Base-by-base conservation (phyloP, 2,113 vertebrate species). In the Poeciliopsis retropinna region DNA sequence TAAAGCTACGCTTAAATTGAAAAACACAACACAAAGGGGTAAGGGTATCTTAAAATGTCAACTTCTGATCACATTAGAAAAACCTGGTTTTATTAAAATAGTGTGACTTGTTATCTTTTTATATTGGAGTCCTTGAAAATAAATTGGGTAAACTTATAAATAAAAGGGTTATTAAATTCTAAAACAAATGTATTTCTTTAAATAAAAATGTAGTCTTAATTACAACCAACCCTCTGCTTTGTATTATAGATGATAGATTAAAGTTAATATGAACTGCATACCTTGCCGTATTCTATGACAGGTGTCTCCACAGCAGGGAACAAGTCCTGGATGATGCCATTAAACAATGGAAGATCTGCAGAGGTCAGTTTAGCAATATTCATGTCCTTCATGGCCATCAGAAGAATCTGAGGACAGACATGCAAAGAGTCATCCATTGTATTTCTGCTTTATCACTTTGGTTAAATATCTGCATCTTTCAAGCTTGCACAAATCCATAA, bases 361-460 rank as follows among this genome's bases (percentile, higher is more conserved):
- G 95, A 94, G 0, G 94, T 92, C 62, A 98, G 91, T 83, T 96
- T 97, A 79, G 96, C 95, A 0, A 96, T 93, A 67, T 97, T 97
- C 96, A 97, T 97, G 83, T 97, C 96, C 66, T 95, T 96, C 95
- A 96, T 95, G 0, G 96, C 96, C 89, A 96, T 95, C 30, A 97
- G 90, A 31, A 98, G 89, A 37, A 97, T 88, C 97, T 97, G 73
- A 19, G 51, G 34, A 63, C 19, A 85, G 62, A 79, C 22, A 76
- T 9, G 8, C 66, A 76, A 31, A 68, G 28, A 39, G 1, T 67
- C 12, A 75, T 2, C 72, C 31, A 60, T 30, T 14, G 5, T 62
- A 9, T 30, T 31, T 31, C 37, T 31, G 62, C 8, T 47, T 17
- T 47, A 6, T 47, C 6, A 1, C 15, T 47, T 61, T 39, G 3